Base-by-base conservation (phyloP, 2,113 vertebrate species). In the Thymallus thymallus region DNA sequence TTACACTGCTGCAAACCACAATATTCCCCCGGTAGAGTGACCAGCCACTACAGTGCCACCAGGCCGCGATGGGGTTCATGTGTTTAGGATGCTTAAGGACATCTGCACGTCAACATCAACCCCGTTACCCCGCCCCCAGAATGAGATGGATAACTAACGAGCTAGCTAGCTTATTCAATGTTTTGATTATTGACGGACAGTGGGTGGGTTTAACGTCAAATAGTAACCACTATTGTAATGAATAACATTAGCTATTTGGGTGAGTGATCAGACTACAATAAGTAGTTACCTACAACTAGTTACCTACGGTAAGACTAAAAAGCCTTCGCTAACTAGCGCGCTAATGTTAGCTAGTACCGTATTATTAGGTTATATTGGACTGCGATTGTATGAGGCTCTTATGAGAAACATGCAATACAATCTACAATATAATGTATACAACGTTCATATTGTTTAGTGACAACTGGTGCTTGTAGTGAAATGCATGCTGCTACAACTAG, bases 261-360 rank as follows among this genome's bases (percentile, higher is more conserved):
- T 51, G 5, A 16, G 14, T 18, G 12, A 3, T 51, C 48, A 16
- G 3, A 18, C 4, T 16, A 51, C 14, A 18, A 16, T 5, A 18
- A 18, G 48, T 18, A 51, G 16, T 16, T 51, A 18, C 3, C 16
- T 18, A 51, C 48, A 18, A 51, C 48, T 16, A 51, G 14, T 18
- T 51, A 18, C 14, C 12, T 26, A 26, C 48, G 1, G 48, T 4
- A 13, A 64, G 14, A 6, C 23, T 64, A 64, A 12, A 22, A 18
- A 60, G 22, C 1, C 26, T 2, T 26, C 26, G 75, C 76, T 72
- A 67, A 23, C 58, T 51, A 35, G 45, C 76, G 81, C 87, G 86
- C 85, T 64, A 51, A 77, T 22, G 67, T 60, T 83, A 84, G 86
- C 86, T 82, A 72, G 66, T 68, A 24, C 10, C 29, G 16, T 35